These are phyloP conservation scores for Leucosticte australis DNA, from an alignment of 2,113 vertebrate genomes.

Conservation along the genomic window DNA sequence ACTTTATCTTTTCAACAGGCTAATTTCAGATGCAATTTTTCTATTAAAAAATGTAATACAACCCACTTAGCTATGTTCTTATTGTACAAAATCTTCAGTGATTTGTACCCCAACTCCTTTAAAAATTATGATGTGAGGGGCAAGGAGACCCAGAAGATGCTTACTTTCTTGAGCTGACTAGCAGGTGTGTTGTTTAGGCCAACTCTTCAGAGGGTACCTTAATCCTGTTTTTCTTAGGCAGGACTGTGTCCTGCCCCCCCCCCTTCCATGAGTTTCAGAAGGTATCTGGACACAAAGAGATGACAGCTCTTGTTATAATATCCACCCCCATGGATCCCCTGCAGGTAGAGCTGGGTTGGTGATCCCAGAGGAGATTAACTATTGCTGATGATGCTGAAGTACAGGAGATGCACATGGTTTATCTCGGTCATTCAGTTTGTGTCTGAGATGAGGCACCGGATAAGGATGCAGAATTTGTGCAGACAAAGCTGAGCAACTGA, in stretches of 20 bases:
- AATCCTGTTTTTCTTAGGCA: not conserved
- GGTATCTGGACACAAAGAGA: not conserved
- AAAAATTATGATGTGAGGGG: not conserved
- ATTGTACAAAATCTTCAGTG: not conserved
- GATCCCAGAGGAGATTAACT: slow-evolving; percentile 52
- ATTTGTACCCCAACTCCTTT: not conserved
- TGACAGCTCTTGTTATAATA: not conserved
- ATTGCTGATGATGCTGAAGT: slow-evolving; percentile 55
- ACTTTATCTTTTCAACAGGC: not conserved
- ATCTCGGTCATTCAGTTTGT: slow-evolving; percentile 24
- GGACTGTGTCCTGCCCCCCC: not conserved
- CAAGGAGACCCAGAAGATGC: not conserved
- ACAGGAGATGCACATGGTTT: slow-evolving; percentile 15
- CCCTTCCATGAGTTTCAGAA: not conserved
- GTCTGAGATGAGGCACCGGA: slow-evolving; percentile 44
- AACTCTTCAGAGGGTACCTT: not conserved
- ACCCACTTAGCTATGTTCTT: not conserved
- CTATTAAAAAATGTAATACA: not conserved
- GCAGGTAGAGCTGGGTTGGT: slow-evolving; percentile 11
- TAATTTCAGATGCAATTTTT: not conserved
- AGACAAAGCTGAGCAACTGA: slow-evolving; percentile 15
- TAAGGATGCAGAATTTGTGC: slow-evolving; percentile 53
- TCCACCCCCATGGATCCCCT: not conserved
- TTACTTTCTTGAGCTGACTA: not conserved
- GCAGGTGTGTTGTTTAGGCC: not conserved